Evolutionary conservation across 1,140 invertebrate genomes (phyloP).

Genomic region (Penaeus chinensis): DNA sequence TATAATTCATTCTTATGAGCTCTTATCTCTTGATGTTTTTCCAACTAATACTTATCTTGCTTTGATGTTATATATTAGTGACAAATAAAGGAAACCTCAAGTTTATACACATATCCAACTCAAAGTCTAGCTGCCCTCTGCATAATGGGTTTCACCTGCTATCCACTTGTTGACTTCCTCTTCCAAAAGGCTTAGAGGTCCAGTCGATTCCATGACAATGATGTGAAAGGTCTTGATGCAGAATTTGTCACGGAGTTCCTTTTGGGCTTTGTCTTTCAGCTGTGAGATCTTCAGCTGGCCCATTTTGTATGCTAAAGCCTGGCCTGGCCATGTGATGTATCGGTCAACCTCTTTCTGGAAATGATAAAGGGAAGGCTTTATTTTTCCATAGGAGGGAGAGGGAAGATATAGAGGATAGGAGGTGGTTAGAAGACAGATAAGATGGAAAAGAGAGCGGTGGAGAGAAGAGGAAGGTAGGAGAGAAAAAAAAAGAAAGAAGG

Average conservation of each 20-base stretch:
- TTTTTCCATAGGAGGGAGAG: background rate
- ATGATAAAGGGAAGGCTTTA: background rate
- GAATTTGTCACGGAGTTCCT: constrained; percentile 66
- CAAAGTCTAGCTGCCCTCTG: too few species aligned
- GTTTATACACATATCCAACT: too few species aligned
- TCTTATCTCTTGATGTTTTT: too few species aligned
- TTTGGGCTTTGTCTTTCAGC: constrained; percentile 67
- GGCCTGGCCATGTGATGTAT: constrained; percentile 70
- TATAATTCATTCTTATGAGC: too few species aligned
- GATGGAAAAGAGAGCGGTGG: background rate
- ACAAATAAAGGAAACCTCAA: too few species aligned
- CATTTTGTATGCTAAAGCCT: constrained; percentile 60
- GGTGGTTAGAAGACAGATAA: background rate
- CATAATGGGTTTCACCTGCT: too few species aligned
- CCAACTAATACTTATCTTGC: too few species aligned
- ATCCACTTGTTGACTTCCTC: constrained; percentile 7
- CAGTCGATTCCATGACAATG: constrained; percentile 49
- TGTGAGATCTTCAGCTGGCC: constrained; percentile 69
- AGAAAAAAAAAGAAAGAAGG: background rate
- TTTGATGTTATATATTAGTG: too few species aligned
- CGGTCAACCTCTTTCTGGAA: constrained; percentile 67
- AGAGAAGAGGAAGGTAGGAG: background rate
- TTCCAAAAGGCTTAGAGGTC: constrained; percentile 60
- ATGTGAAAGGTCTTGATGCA: constrained; percentile 62
- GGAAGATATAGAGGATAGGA: background rate